Conservation (phyloP, 2,797 vertebrate genomes). For the Pitangus sulphuratus region DNA sequence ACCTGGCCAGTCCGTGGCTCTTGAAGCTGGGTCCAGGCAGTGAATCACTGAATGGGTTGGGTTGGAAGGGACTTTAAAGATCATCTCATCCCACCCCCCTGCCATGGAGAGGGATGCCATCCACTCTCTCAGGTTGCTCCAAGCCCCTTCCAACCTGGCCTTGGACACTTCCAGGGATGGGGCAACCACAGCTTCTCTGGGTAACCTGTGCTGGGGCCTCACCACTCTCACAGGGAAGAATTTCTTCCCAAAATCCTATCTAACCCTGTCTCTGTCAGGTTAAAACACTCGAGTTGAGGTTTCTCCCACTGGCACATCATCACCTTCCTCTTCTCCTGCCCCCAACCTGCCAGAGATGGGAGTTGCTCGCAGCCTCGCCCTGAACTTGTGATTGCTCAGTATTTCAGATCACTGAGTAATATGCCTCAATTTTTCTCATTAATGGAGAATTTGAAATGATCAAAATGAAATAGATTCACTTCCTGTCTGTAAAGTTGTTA, state of each 20-base stretch:
- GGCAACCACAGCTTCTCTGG: neutral
- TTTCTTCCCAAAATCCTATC: neutral
- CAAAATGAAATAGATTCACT: constrained; percentile 78
- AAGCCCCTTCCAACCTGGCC: neutral
- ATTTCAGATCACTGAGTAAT: constrained; percentile 69
- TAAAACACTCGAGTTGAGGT: neutral
- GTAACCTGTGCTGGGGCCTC: neutral
- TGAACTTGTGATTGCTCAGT: constrained; percentile 25
- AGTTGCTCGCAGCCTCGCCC: constrained; percentile 40
- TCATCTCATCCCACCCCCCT: neutral
- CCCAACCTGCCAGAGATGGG: neutral
- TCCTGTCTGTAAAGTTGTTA: constrained; percentile 70
- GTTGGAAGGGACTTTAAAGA: neutral
- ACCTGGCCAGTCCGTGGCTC: neutral
- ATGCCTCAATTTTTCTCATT: constrained; percentile 74
- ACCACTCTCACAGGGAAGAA: neutral
- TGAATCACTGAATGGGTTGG: neutral
- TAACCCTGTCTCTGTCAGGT: neutral
- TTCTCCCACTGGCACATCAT: neutral
- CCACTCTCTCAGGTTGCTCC: neutral
- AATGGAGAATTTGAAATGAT: constrained; percentile 75
- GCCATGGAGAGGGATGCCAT: neutral
- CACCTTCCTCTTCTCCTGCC: neutral
- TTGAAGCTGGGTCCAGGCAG: neutral
- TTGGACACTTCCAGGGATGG: neutral